A percentile compares a stretch with the other conserved stretches of the same genome.
Evolutionary conservation across 2,113 vertebrate genomes (phyloP).

Genomic region (Ardeotis arabs): DNA sequence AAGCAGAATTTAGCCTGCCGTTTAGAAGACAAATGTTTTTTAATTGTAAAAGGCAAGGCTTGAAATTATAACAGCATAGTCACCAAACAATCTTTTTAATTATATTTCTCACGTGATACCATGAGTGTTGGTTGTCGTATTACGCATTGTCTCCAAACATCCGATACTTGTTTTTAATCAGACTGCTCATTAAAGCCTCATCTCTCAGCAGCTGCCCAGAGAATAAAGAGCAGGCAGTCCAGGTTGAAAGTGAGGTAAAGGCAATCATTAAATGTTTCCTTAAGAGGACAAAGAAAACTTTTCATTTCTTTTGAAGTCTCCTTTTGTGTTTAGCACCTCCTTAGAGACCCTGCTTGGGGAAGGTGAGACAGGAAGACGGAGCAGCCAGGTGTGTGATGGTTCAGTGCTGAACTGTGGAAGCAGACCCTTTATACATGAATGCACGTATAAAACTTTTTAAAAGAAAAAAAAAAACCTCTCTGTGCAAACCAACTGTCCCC

Average conservation of each 20-base stretch:
- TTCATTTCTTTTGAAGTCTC: conserved; percentile 15
- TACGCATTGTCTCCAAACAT: conserved; percentile 1
- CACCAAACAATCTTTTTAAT: background rate
- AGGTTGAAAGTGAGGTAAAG: background rate
- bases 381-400: conserved; percentile 3
- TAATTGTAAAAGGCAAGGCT: background rate
- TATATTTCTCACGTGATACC: background rate
- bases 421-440: background rate
- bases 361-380: background rate
- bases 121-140: conserved; percentile 28
- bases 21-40: conserved; percentile 18
- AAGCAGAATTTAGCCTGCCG: background rate
- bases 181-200: background rate
- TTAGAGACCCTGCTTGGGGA: background rate
- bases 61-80: background rate
- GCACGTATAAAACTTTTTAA: background rate
- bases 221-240: background rate
- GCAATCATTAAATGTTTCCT: background rate
- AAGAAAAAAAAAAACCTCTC: background rate
- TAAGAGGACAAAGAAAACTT: background rate
- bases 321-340: background rate
- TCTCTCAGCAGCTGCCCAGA: conserved; percentile 42
- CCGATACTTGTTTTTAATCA: conserved; percentile 16
- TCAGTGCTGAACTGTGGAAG: background rate
- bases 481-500: background rate